Conservation (phyloP, 2,797 vertebrate genomes). For the Cryptoprocta ferox region DNA sequence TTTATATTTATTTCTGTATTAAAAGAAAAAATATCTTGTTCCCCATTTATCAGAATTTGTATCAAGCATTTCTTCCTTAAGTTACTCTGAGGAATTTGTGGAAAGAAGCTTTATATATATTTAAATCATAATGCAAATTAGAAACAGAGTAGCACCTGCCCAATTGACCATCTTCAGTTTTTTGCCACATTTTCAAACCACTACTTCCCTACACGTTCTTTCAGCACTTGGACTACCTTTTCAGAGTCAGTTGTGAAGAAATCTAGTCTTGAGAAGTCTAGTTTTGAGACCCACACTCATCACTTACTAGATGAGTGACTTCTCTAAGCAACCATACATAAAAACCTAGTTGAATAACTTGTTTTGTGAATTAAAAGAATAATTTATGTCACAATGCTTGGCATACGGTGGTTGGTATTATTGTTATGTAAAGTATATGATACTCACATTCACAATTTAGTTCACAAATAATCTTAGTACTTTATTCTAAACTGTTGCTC, state of each 20-base stretch:
- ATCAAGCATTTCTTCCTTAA: neutral
- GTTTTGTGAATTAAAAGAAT: neutral
- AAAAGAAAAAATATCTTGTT: neutral
- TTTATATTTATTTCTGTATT: neutral
- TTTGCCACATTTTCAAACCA: neutral
- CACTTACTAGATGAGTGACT: neutral
- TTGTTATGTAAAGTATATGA: neutral
- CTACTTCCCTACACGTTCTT: neutral
- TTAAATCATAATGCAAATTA: slow-evolving; percentile 1
- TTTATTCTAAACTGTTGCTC: neutral
- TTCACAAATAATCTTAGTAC: neutral
- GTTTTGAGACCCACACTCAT: neutral
- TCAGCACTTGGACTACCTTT: neutral
- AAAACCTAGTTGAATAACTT: neutral
- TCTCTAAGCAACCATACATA: neutral
- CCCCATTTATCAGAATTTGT: neutral
- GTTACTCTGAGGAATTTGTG: neutral
- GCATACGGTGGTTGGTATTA: neutral
- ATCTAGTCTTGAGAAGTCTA: neutral
- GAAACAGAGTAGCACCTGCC: neutral
- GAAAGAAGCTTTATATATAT: neutral
- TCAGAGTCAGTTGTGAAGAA: neutral
- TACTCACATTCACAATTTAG: neutral
- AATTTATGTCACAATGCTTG: neutral
- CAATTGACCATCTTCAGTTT: neutral